A percentile compares a stretch with the other conserved stretches of the same genome.
Evolutionary conservation across 1,140 invertebrate species (phyloP).

Genomic region (Drosophila pruinosa): DNA sequence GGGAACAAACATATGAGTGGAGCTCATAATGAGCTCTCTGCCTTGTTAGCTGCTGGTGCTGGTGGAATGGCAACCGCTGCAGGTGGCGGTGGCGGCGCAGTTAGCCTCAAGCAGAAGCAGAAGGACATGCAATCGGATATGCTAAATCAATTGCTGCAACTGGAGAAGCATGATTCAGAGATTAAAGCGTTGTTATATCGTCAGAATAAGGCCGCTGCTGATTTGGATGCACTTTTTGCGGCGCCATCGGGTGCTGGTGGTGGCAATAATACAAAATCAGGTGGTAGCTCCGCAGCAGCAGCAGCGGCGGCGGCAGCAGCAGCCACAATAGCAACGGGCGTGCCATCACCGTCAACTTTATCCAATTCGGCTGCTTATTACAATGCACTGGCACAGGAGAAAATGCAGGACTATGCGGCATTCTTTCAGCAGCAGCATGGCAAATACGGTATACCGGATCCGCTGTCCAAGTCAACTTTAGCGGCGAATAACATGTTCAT

Average conservation of each 20-base stretch:
- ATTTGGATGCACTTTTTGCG: conserved; percentile 75
- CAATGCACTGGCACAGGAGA: conserved; percentile 76
- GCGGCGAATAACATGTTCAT: conserved; percentile 88
- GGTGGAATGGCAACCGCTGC: conserved; percentile 40
- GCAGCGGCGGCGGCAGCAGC: conserved; percentile 12
- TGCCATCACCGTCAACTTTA: conserved; percentile 56
- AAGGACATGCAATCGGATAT: conserved; percentile 72
- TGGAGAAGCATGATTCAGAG: conserved; percentile 76
- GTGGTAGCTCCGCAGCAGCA: conserved; percentile 38
- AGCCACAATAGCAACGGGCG: conserved; percentile 32
- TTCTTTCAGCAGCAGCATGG: conserved; percentile 78
- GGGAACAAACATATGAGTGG: conserved; percentile 56
- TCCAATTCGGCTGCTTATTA: conserved; percentile 72
- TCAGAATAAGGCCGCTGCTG: conserved; percentile 73
- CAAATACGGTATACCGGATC: conserved; percentile 85
- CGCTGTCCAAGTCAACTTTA: conserved; percentile 87
- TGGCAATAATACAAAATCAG: too few relatives aligned
- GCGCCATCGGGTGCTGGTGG: conserved; percentile 56
- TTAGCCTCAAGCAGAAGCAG: conserved; percentile 56
- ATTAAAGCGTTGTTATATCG: conserved; percentile 74
- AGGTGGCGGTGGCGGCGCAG: conserved; percentile 20
- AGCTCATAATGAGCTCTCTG: conserved; percentile 70
- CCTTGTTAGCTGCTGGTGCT: conserved; percentile 60
- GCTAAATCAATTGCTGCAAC: conserved; percentile 75
- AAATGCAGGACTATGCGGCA: conserved; percentile 79